Evolutionary conservation across 2,888 invertebrate genomes (phyloP).

Genomic region (Bugula neritina): DNA sequence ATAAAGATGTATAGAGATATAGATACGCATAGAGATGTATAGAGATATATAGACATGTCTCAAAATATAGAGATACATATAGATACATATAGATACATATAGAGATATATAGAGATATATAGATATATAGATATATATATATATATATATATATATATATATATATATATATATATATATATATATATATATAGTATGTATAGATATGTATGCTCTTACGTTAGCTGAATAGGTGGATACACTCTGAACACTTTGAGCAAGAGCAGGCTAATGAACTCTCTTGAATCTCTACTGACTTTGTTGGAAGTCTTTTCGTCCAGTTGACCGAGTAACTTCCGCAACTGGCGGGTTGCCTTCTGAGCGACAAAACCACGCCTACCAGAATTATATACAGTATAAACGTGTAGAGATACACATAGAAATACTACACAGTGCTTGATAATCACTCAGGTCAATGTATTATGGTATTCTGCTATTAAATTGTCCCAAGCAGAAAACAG

Average conservation of each 20-base stretch:
- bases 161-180: neutral
- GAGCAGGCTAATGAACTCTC: conserved; percentile 89
- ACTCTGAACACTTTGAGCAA: conserved; percentile 82
- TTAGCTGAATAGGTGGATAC: conserved; percentile 59
- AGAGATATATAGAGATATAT: neutral
- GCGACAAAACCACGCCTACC: conserved; percentile 74
- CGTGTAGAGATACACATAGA: too few species aligned
- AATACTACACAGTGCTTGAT: too few species aligned
- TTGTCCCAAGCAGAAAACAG: too few species aligned
- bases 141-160: conserved; percentile 2
- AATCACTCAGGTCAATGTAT: too few species aligned
- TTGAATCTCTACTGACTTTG: too few species aligned
- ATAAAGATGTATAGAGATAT: conserved; percentile 26
- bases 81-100: neutral
- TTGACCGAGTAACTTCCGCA: conserved; percentile 77
- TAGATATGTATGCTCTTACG: too few species aligned
- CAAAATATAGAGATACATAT: neutral
- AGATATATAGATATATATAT: conserved; percentile 1
- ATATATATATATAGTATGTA: too few species aligned
- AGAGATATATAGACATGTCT: conserved; percentile 28
- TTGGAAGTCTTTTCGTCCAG: conserved; percentile 90
- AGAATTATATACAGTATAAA: too few species aligned
- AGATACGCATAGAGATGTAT: conserved; percentile 27
- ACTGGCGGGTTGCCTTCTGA: conserved; percentile 68
- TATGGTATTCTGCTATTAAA: too few species aligned